Evolutionary conservation across 2,888 invertebrate genomes (phyloP), one percentile per base, ranked within the genome.

Genomic region (Tiliacea citrago): DNA sequence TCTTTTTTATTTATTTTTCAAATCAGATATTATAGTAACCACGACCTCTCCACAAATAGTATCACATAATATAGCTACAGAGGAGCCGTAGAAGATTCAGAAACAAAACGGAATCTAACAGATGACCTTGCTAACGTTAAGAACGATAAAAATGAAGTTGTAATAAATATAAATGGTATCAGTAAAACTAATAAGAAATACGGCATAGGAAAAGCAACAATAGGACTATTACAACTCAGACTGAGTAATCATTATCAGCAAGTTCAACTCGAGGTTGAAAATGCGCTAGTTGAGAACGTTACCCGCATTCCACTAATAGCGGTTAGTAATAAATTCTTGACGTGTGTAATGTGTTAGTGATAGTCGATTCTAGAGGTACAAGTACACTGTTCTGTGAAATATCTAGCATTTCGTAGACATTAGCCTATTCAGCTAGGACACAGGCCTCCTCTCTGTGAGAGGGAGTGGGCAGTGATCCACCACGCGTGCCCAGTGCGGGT

Each of bases 271-370:
- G 3, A 45, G 7, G 24, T 60, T 35, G 47, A 73, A 62, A 58
- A 61, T 49, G 13, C 16, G 29, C 12, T 8, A 69, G 10, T 8
- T 67, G 51, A 58, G 61, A 53, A 53, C 18, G 29, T 39, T 0
- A 74, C 76, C 76, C 81, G 81, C 81, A 81, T 81, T 71, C 39
- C 45, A 29, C 66, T 39, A 81, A 81, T 77, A 77, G 73, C 39
- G 29, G 57, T 55, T 61, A 24, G 70, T 42, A 65, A 82, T 77
- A 77, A 77, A 82, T 81, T 82, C 73, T 61, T 68, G 12, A 70
- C 82, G 67, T 63, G n/a, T 77, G 73, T 81, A 55, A 62, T 67
- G 68, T 47, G 49, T 42, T 62, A 53, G 29, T 21, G 80, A 76
- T 76, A 80, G 63, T 39, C 57, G 21, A 39, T 45, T 21, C 24